Percentiles rank a stretch among this genome's conserved stretches.
These are phyloP conservation scores for Steromphala cineraria DNA, from an alignment of 2,888 invertebrate species.

Conservation along the genomic window DNA sequence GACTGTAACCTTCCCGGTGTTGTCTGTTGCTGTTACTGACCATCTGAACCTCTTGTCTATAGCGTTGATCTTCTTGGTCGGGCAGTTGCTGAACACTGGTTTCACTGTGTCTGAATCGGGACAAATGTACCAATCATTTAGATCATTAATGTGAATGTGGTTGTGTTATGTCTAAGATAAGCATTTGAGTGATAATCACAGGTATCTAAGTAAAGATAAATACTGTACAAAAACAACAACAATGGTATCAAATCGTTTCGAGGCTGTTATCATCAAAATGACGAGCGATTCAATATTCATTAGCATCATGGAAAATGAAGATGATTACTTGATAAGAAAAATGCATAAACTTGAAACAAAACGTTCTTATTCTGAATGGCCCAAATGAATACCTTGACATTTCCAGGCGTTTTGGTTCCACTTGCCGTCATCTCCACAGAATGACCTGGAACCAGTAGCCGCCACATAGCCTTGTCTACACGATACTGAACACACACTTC, in stretches of 20 bases:
- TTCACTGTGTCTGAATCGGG: not conserved
- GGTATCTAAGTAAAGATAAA: no score
- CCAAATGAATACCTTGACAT: not conserved
- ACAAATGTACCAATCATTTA: not conserved
- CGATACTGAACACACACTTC: not conserved
- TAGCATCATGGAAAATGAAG: no score
- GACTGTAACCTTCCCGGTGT: not conserved
- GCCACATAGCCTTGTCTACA: not conserved
- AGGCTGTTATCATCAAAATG: no score
- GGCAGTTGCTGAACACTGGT: conserved; percentile 6
- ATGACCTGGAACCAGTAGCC: not conserved
- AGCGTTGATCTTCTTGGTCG: not conserved
- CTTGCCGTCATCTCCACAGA: not conserved
- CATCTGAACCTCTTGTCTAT: not conserved
- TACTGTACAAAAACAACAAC: no score
- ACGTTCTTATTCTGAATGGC: no score
- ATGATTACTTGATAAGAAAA: no score
- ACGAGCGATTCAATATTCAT: no score
- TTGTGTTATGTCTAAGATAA: no score
- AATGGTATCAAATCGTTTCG: no score
- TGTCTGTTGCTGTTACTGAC: not conserved
- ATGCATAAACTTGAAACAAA: not conserved
- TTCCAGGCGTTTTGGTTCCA: not conserved
- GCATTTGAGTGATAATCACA: no score
- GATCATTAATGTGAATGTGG: no score